Conservation (phyloP, 2,797 vertebrate genomes). For the Emys orbicularis region DNA sequence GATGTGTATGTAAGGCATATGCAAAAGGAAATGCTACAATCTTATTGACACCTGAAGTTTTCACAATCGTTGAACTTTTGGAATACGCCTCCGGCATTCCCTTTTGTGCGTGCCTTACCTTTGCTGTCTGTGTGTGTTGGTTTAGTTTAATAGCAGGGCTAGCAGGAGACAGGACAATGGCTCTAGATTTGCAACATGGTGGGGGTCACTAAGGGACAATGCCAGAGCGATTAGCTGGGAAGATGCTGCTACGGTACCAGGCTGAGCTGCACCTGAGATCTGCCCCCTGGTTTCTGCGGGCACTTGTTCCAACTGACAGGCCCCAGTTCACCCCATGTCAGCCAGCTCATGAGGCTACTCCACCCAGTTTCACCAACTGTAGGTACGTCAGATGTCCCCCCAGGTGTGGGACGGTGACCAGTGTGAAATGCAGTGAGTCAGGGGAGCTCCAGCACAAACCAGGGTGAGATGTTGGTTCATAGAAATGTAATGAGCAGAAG, state of each 20-base stretch:
- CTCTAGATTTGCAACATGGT: neutral
- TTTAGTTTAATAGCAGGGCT: neutral
- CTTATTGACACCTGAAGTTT: neutral
- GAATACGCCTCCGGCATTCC: neutral
- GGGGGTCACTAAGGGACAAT: fast-evolving
- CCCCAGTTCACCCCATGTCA: neutral
- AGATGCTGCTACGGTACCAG: neutral
- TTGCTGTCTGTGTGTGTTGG: neutral
- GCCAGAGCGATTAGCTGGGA: neutral
- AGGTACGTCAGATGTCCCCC: neutral
- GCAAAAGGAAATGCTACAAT: neutral
- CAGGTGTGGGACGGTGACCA: neutral
- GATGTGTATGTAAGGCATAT: neutral
- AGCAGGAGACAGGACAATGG: neutral
- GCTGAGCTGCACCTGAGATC: neutral
- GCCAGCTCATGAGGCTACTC: neutral
- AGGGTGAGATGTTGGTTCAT: neutral
- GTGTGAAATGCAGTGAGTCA: neutral
- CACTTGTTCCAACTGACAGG: neutral
- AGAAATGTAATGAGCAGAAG: neutral
- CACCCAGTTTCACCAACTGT: neutral
- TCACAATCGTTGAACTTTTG: neutral
- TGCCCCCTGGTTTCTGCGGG: neutral
- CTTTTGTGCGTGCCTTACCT: fast-evolving
- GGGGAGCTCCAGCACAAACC: neutral